Percentiles rank a stretch among this genome's conserved stretches.
These are phyloP conservation scores for Dolichotis patagonum DNA, from an alignment of 2,113 vertebrate species.

Conservation along the genomic window DNA sequence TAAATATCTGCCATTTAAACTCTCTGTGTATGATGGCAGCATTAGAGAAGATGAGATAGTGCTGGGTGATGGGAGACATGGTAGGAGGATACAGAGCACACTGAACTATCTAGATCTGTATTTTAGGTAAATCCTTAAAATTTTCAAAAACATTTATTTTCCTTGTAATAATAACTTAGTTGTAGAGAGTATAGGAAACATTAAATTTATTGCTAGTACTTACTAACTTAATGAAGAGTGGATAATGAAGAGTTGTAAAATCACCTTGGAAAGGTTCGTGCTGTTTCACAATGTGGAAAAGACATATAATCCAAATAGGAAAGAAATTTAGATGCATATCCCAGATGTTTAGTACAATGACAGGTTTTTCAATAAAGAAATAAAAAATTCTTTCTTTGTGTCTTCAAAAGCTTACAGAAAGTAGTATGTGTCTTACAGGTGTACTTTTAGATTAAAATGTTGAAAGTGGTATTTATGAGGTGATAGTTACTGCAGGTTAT, in stretches of 20 bases:
- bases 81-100: background rate
- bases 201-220: background rate
- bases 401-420: background rate
- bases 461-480: slow-evolving; percentile 9
- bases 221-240: slow-evolving; percentile 2
- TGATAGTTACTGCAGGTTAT: slow-evolving; percentile 8
- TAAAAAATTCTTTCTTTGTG: slow-evolving; percentile 11
- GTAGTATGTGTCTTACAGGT: slow-evolving; percentile 10
- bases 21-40: no score
- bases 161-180: slow-evolving; percentile 21
- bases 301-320: slow-evolving; percentile 47
- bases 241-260: slow-evolving; percentile 35
- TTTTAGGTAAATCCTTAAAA: slow-evolving; percentile 39
- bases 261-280: slow-evolving; percentile 25
- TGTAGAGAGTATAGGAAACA: slow-evolving; percentile 6
- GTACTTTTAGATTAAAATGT: slow-evolving; percentile 13
- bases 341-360: slow-evolving; percentile 52
- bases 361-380: slow-evolving; percentile 54
- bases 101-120: background rate
- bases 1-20: background rate
- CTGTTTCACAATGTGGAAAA: background rate
- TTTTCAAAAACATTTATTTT: slow-evolving; percentile 18
- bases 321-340: slow-evolving; percentile 54
- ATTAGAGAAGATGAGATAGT: background rate
- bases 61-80: background rate